A percentile compares a stretch with the other conserved stretches of the same genome.
Evolutionary conservation across 2,888 invertebrate genomes (phyloP).

Genomic region (Tipula confusa): DNA sequence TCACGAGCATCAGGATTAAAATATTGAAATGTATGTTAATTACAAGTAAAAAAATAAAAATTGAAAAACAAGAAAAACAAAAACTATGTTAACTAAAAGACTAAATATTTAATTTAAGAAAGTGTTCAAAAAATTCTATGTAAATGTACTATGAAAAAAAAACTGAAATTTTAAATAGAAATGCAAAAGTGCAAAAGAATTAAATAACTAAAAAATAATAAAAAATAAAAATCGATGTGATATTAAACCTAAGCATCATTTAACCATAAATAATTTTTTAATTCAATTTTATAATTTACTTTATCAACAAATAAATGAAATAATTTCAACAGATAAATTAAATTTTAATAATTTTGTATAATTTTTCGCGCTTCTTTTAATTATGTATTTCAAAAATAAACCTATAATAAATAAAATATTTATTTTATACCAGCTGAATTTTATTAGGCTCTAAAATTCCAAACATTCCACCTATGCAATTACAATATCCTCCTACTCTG

Average conservation of each 20-base stretch:
- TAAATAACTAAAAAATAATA: background rate
- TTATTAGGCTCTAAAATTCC: background rate
- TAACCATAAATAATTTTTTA: slow-evolving; percentile 15
- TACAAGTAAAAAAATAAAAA: too few relatives aligned
- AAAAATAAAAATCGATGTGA: slow-evolving; percentile 21
- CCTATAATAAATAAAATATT: background rate
- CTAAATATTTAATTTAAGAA: slow-evolving; percentile 21
- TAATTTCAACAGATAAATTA: background rate
- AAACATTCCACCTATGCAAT: too few relatives aligned
- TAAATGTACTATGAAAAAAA: background rate
- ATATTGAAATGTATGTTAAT: background rate
- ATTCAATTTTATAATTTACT: background rate
- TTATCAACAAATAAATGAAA: background rate
- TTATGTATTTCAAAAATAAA: background rate
- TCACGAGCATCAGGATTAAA: background rate
- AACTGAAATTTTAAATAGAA: background rate
- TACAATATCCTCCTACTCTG: too few relatives aligned
- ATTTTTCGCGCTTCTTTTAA: background rate
- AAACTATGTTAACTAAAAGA: slow-evolving; percentile 1
- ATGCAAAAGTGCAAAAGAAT: slow-evolving; percentile 13
- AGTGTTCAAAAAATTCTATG: slow-evolving; percentile 21
- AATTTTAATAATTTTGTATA: background rate
- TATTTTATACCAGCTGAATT: background rate
- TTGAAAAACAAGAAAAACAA: background rate
- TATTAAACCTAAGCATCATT: slow-evolving; percentile 29